Evolutionary conservation across 2,888 invertebrate species (phyloP).

Genomic region (Drosophila paucipuncta): DNA sequence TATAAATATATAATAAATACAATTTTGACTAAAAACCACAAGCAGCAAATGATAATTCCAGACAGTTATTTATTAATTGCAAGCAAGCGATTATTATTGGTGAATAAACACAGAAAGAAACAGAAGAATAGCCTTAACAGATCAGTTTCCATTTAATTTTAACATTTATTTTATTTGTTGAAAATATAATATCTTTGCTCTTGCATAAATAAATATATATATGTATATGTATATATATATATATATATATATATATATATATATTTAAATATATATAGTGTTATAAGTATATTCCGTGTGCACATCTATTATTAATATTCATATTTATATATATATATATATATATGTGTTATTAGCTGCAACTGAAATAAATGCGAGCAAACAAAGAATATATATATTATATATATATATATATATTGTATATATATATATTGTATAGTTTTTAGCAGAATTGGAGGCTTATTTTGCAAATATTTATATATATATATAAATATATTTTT

Average conservation of each 20-base stretch:
- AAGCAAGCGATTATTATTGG: background rate
- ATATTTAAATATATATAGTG: no score
- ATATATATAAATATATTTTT: background rate
- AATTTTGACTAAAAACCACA: background rate
- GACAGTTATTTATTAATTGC: background rate
- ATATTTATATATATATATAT: constrained; percentile 1
- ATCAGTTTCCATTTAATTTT: background rate
- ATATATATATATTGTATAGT: constrained; percentile 7
- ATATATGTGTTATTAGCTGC: constrained; percentile 13
- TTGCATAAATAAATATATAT: background rate
- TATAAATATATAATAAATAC: background rate
- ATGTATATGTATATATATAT: background rate
- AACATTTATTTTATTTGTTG: background rate
- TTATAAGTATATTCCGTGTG: constrained; percentile 6
- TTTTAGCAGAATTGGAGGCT: constrained; percentile 14
- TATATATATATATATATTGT: constrained; percentile 5
- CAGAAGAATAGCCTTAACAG: background rate
- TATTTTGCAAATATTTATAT: constrained; percentile 3
- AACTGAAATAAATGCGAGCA: constrained; percentile 1
- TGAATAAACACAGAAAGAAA: background rate
- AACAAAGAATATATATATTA: background rate
- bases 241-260: no score
- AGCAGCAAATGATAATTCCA: background rate
- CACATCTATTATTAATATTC: constrained; percentile 20
- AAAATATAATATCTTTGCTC: background rate